Percentiles rank a stretch among this genome's conserved stretches.
Conservation (phyloP, 2,113 vertebrate species). For the Pseudopipra pipra region DNA sequence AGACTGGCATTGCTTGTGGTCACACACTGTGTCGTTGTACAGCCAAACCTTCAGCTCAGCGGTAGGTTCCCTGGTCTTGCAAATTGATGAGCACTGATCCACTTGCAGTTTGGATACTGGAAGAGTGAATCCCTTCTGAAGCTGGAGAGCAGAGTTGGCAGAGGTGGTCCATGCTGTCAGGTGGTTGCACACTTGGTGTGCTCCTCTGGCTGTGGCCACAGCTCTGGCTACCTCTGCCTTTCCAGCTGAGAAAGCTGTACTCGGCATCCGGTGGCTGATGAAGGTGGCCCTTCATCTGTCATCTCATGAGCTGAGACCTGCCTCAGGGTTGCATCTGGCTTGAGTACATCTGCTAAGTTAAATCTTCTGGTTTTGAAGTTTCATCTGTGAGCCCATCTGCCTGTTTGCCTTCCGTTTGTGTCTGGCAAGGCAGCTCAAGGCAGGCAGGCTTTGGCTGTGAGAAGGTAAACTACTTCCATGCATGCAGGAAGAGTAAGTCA, state of each 20-base stretch:
- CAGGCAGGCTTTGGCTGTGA: not conserved
- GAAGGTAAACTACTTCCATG: not conserved
- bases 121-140: not conserved
- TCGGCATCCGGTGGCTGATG: not conserved
- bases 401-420: not conserved
- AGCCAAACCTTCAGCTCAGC: not conserved
- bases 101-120: not conserved
- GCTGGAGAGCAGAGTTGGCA: not conserved
- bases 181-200: rapidly evolving
- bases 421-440: not conserved
- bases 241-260: not conserved
- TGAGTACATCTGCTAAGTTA: not conserved
- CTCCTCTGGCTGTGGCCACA: not conserved
- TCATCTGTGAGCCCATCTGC: not conserved
- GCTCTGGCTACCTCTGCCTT: not conserved
- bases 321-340: not conserved
- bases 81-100: rapidly evolving
- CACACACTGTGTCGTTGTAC: not conserved
- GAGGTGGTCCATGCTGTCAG: rapidly evolving
- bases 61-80: not conserved
- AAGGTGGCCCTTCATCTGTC: not conserved
- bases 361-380: not conserved
- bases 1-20: not conserved
- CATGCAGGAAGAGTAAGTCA: not conserved
- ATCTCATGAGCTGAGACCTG: not conserved